Percentiles rank a stretch among this genome's conserved stretches.
Evolutionary conservation across 2,113 vertebrate species (phyloP).

Genomic region (Zapus hudsonius): DNA sequence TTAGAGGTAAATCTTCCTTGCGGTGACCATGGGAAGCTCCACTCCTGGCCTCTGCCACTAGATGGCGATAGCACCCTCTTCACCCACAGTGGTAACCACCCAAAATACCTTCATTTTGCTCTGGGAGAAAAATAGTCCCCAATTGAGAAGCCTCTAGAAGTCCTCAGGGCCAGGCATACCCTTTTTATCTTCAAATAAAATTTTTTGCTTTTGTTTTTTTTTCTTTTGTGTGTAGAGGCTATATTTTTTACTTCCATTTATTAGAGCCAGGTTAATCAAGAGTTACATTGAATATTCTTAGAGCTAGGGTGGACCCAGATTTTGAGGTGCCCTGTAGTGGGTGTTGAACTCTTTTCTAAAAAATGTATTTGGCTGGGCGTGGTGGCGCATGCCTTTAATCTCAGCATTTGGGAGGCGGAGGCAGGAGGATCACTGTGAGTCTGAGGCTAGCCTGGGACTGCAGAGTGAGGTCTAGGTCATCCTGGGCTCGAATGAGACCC

Average conservation of each 20-base stretch:
- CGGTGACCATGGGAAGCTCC: neutral
- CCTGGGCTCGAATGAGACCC: no score
- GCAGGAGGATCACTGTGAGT: no score
- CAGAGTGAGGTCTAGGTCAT: no score
- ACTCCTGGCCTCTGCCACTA: neutral
- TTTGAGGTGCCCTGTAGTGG: no score
- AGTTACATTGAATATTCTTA: no score
- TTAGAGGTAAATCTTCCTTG: neutral
- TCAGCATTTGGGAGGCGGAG: no score
- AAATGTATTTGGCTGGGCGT: no score
- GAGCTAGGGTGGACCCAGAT: neutral
- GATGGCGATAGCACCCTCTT: neutral
- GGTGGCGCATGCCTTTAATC: no score
- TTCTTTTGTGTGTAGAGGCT: neutral
- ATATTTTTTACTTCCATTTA: neutral
- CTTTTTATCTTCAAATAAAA: no score
- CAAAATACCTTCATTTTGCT: neutral
- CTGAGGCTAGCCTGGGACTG: no score
- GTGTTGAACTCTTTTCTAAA: no score
- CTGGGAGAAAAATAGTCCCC: fast-evolving
- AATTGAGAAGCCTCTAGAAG: neutral
- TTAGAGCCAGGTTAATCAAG: neutral
- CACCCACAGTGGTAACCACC: neutral
- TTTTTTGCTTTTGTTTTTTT: neutral
- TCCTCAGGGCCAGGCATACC: neutral